Percentiles rank a stretch among this genome's conserved stretches.
Conservation (phyloP, 2,113 vertebrate species). For the Plotosus lineatus region DNA sequence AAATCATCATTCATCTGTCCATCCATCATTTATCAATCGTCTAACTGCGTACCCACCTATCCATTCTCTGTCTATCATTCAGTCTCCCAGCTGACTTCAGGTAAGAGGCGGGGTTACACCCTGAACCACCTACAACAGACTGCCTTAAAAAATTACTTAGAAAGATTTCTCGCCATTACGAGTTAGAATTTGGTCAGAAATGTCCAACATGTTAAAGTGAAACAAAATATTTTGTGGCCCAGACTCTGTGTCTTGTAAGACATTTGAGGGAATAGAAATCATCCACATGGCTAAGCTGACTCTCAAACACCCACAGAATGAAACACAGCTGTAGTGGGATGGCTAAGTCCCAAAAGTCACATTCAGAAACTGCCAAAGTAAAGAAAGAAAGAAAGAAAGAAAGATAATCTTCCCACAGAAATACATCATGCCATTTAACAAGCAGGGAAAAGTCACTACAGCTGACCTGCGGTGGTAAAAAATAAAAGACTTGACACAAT, state of each 20-base stretch:
- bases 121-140: too few relatives aligned
- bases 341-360: slow-evolving; percentile 7
- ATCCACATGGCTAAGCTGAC: slow-evolving; percentile 15
- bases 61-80: too few relatives aligned
- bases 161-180: too few relatives aligned
- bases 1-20: too few relatives aligned
- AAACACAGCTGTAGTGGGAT: slow-evolving; percentile 9
- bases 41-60: too few relatives aligned
- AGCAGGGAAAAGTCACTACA: neutral
- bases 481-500: neutral
- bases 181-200: neutral
- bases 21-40: too few relatives aligned
- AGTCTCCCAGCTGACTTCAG: too few relatives aligned
- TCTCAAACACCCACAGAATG: slow-evolving; percentile 14
- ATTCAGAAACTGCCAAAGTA: slow-evolving; percentile 25
- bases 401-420: slow-evolving; percentile 5
- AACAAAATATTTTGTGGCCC: neutral
- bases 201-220: neutral
- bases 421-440: neutral
- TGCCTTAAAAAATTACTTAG: too few relatives aligned
- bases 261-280: neutral
- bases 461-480: neutral
- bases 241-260: neutral
- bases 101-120: too few relatives aligned
- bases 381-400: neutral